Percentiles rank a stretch among this genome's conserved stretches.
Conservation (phyloP, 2,797 vertebrate species). For the Echiichthys vipera region DNA sequence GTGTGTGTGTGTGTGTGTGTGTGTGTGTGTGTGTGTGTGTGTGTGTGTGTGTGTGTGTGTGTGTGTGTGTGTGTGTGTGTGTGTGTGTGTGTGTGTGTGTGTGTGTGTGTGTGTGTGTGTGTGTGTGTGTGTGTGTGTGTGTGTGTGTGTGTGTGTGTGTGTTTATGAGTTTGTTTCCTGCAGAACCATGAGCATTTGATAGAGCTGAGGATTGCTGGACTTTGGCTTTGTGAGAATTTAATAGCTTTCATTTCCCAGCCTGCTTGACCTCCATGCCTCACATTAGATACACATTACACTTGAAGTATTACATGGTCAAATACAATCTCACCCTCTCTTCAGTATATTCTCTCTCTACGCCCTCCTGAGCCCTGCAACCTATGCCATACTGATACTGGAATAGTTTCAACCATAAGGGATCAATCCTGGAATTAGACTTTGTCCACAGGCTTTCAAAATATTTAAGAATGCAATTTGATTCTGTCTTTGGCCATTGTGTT, state of each 20-base stretch:
- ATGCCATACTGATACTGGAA: slow-evolving; percentile 26
- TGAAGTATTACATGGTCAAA: slow-evolving; percentile 65
- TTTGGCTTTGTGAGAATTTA: slow-evolving; percentile 68
- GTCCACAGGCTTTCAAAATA: slow-evolving; percentile 19
- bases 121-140: neutral
- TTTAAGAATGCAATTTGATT: neutral
- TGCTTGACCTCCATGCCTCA: slow-evolving; percentile 71
- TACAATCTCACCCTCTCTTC: slow-evolving; percentile 58
- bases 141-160: neutral
- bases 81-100: too few species aligned
- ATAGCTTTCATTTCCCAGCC: slow-evolving; percentile 76
- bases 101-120: neutral
- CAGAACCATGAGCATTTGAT: slow-evolving; percentile 48
- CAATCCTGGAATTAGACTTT: slow-evolving; percentile 27
- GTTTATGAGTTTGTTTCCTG: slow-evolving; percentile 16
- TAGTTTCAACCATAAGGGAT: slow-evolving; percentile 25
- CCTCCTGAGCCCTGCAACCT: slow-evolving; percentile 46
- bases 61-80: too few species aligned
- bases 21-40: too few species aligned
- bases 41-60: too few species aligned
- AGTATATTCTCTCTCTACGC: slow-evolving; percentile 30
- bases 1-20: too few species aligned
- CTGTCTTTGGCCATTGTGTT: neutral
- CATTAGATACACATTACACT: slow-evolving; percentile 82
- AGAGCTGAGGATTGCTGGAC: slow-evolving; percentile 41